Evolutionary conservation across 1,140 invertebrate genomes (phyloP), one percentile per base, ranked within the genome.

Genomic region (Neodiprion virginianus): DNA sequence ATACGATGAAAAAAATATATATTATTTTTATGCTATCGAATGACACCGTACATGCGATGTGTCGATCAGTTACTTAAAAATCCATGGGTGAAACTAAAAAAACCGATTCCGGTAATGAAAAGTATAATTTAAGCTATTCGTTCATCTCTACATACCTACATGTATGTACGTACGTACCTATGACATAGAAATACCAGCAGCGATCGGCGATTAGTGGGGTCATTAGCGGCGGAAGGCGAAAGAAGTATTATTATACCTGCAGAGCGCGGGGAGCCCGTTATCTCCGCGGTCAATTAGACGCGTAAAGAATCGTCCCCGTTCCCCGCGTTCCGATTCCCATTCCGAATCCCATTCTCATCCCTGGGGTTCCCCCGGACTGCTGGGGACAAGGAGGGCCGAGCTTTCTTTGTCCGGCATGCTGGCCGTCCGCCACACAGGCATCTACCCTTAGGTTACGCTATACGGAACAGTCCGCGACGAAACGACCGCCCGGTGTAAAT

Each of bases 401-500:
- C 11, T 17, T 61, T 61, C 53, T 61, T 61, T 61, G 53, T 61
- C 53, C 11, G 28, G 28, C 28, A 40, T 40, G 28, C 28, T 40
- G 28, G 28, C 28, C 28, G 28, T 1, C 28, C 28, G 28, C 28
- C 28, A 40, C 28, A 5, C 28, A 40, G 28, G 28, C 28, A 40
- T 2, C 28, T 40, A 40, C 28, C 28, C 28, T 40, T 40, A n/a
- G 8, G 68, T 28, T 12, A 40, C n/a, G 1, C 14, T 69, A 8
- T 69, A 69, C 12, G 68, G 28, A 69, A 12, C 1, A 28, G 68
- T 17, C 28, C 12, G 12, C 1, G 12, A 1, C 14, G 68, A 69
- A 17, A 69, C 28, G 28, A 69, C n/a, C 12, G 14, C 68, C 28
- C 68, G 28, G 68, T 69, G 68, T 69, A 69, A 69, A 69, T 69